phyloP scores from a whole-genome alignment of 2,888 invertebrate species.

The Calephelis perditalis region DNA sequence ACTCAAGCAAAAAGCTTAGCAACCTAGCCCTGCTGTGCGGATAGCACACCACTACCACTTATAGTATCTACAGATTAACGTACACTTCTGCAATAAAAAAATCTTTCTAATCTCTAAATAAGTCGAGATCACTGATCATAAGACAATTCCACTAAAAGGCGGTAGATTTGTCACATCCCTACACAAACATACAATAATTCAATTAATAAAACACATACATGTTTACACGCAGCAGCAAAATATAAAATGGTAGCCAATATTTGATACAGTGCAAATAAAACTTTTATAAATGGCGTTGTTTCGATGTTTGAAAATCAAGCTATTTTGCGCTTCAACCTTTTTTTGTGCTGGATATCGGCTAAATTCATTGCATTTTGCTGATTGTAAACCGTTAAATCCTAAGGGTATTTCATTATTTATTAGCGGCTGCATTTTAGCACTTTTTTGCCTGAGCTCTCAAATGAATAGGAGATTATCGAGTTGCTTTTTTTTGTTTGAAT shows the following conservation, averaged over 20 bases:
- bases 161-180: too few species aligned
- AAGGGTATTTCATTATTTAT: constrained; percentile 12
- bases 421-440: constrained; percentile 12
- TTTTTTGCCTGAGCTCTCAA: constrained; percentile 10
- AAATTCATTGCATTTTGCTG: constrained; percentile 12
- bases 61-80: too few species aligned
- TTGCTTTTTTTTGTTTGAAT: constrained; percentile 3
- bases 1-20: too few species aligned
- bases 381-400: constrained; percentile 12
- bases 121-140: too few species aligned
- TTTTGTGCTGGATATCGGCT: constrained; percentile 1
- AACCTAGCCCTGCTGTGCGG: too few species aligned
- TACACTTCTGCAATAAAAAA: too few species aligned
- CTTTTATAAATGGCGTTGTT: neutral
- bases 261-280: constrained; percentile 4
- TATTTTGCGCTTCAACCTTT: constrained; percentile 2
- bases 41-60: too few species aligned
- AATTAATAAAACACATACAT: too few species aligned
- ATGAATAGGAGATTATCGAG: constrained; percentile 9
- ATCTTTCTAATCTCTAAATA: too few species aligned
- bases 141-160: too few species aligned
- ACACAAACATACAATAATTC: too few species aligned
- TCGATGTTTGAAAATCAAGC: constrained; percentile 2
- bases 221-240: neutral
- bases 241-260: constrained; percentile 5